Evolutionary conservation across 2,797 vertebrate genomes (phyloP).

Genomic region (Platyrinchus mystaceus): DNA sequence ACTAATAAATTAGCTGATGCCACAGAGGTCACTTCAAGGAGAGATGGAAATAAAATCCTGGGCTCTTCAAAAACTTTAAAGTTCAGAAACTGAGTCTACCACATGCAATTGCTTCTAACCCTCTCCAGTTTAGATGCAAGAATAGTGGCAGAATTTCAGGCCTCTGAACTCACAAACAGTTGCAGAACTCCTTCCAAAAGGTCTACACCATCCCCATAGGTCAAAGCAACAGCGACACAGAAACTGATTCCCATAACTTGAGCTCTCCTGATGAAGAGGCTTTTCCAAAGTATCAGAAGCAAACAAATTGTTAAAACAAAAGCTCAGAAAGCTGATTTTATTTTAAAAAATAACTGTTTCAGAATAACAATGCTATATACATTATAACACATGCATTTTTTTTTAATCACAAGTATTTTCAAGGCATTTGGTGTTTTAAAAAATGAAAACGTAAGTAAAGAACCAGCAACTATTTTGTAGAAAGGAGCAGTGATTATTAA

Average conservation of each 20-base stretch:
- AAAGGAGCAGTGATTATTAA: background rate
- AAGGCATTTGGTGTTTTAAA: background rate
- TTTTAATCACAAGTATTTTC: background rate
- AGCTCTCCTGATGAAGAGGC: background rate
- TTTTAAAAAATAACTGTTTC: background rate
- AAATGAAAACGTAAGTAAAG: background rate
- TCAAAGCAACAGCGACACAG: background rate
- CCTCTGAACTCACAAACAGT: background rate
- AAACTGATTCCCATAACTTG: background rate
- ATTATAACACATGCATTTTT: background rate
- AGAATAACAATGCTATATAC: background rate
- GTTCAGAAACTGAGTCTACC: background rate
- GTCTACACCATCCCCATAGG: rapidly evolving
- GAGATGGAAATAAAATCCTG: background rate
- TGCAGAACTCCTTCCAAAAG: background rate
- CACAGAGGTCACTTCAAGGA: background rate
- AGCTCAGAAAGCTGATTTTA: background rate
- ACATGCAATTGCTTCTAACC: background rate
- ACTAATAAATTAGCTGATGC: background rate
- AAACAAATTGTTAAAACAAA: background rate
- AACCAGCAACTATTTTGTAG: background rate
- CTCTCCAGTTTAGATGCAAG: background rate
- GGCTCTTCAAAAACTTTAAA: background rate
- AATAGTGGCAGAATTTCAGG: background rate
- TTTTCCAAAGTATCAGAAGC: background rate